Evolutionary conservation across 2,113 vertebrate genomes (phyloP).

Genomic region (Craseonycteris thonglongyai): DNA sequence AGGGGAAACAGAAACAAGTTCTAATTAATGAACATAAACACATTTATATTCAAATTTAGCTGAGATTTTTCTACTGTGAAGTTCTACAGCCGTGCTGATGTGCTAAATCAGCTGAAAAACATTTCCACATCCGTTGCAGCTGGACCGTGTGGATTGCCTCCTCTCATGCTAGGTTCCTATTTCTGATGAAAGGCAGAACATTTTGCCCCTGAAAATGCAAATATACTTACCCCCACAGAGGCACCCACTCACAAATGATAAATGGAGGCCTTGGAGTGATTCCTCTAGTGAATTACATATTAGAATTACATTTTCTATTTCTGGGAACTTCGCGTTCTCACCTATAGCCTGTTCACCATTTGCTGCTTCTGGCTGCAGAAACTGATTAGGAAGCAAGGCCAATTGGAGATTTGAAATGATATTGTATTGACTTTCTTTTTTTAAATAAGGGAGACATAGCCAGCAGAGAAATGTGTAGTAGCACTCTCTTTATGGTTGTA

Average conservation of each 20-base stretch:
- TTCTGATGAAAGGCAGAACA: constrained; percentile 14
- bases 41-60: background rate
- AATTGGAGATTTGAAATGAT: constrained; percentile 53
- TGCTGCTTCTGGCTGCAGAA: constrained; percentile 46
- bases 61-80: background rate
- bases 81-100: too few relatives aligned
- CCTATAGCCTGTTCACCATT: constrained; percentile 51
- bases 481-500: background rate
- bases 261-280: constrained; percentile 54
- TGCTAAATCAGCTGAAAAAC: background rate
- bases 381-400: constrained; percentile 55
- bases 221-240: background rate
- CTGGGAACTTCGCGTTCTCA: constrained; percentile 9
- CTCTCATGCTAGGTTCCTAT: background rate
- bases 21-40: background rate
- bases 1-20: background rate
- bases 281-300: constrained; percentile 49
- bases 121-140: background rate
- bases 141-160: too few relatives aligned
- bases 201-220: constrained; percentile 58
- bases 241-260: constrained; percentile 34
- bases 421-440: constrained; percentile 49
- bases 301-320: constrained; percentile 59
- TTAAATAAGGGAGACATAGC: background rate
- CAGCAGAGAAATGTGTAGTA: background rate